A percentile compares a stretch with the other conserved stretches of the same genome.
Conservation (phyloP, 1,140 invertebrate genomes). For the Drosophila quadrilineata region DNA sequence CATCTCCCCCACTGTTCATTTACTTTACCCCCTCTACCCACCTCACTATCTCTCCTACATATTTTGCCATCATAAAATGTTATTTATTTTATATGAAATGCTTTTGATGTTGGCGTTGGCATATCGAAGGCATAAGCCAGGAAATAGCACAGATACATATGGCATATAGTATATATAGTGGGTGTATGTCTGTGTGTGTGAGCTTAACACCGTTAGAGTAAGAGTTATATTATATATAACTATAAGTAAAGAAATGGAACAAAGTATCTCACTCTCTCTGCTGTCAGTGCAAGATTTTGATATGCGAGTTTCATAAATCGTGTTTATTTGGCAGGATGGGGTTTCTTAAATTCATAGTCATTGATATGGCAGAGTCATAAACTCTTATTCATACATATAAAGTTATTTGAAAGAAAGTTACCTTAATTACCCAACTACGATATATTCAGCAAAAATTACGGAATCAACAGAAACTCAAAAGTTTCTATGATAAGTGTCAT, state of each 20-base stretch:
- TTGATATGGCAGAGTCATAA: too few relatives aligned
- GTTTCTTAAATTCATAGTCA: too few relatives aligned
- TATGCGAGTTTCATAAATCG: constrained; percentile 42
- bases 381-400: constrained; percentile 2
- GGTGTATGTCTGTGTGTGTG: too few relatives aligned
- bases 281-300: constrained; percentile 34
- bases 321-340: constrained; percentile 28
- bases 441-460: constrained; percentile 16
- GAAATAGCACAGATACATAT: constrained; percentile 12
- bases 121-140: constrained; percentile 30
- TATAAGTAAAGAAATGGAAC: background rate
- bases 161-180: too few relatives aligned
- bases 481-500: background rate
- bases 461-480: constrained; percentile 17
- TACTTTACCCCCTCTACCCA: background rate
- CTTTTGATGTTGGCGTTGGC: constrained; percentile 59
- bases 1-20: too few relatives aligned
- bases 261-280: constrained; percentile 18
- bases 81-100: constrained; percentile 64
- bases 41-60: constrained; percentile 20
- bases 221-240: background rate
- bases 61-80: constrained; percentile 63
- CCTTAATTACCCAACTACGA: constrained; percentile 40
- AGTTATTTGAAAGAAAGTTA: constrained; percentile 40
- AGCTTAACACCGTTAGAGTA: background rate